Conservation (phyloP, 2,888 invertebrate genomes). For the Molanna angustata region DNA sequence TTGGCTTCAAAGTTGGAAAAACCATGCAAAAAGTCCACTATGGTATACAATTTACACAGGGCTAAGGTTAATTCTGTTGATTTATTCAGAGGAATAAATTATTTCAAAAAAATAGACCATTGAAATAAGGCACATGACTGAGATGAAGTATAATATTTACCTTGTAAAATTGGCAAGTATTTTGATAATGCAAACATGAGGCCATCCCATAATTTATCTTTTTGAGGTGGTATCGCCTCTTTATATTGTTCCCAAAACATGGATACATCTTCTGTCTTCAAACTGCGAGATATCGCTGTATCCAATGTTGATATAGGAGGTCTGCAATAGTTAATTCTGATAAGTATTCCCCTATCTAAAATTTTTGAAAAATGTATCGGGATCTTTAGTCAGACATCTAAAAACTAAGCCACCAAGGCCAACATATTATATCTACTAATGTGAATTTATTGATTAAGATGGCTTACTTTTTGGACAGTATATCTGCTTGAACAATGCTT, state of each 20-base stretch:
- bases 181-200: slow-evolving; percentile 61
- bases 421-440: not conserved
- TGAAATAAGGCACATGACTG: too few relatives aligned
- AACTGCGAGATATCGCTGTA: slow-evolving; percentile 55
- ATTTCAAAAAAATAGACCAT: too few relatives aligned
- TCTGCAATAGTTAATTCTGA: slow-evolving; percentile 1
- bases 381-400: too few relatives aligned
- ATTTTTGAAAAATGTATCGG: too few relatives aligned
- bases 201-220: slow-evolving; percentile 70
- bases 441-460: not conserved
- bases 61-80: too few relatives aligned
- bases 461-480: slow-evolving; percentile 12
- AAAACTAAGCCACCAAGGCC: not conserved
- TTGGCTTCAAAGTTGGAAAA: too few relatives aligned
- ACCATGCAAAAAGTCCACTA: too few relatives aligned
- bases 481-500: slow-evolving; percentile 9
- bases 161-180: slow-evolving; percentile 63
- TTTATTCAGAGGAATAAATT: too few relatives aligned
- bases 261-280: slow-evolving; percentile 56
- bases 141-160: too few relatives aligned
- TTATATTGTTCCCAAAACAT: slow-evolving; percentile 67
- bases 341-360: too few relatives aligned
- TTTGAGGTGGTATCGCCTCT: slow-evolving; percentile 57
- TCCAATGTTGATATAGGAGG: slow-evolving; percentile 36
- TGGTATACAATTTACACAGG: too few relatives aligned